phyloP scores from a whole-genome alignment of 2,888 invertebrate species.

The Dynastes tityus region DNA sequence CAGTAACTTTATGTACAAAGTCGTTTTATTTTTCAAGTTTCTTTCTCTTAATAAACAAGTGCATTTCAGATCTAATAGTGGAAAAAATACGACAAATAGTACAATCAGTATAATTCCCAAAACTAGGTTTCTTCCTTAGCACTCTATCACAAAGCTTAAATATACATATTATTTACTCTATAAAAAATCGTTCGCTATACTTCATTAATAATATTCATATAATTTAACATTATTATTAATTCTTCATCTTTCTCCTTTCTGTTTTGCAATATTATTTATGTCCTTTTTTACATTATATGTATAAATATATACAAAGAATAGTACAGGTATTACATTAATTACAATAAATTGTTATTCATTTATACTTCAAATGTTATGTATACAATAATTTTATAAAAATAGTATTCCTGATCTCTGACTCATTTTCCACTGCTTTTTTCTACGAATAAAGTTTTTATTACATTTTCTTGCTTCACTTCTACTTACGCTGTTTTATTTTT shows the following conservation, averaged over 20 bases:
- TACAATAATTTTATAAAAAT: constrained; percentile 39
- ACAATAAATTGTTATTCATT: constrained; percentile 5
- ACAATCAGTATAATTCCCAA: constrained; percentile 48
- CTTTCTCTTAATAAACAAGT: constrained; percentile 33
- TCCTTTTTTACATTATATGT: neutral
- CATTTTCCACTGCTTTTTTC: neutral
- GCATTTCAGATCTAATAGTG: constrained; percentile 49
- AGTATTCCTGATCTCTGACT: constrained; percentile 23
- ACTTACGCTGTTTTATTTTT: neutral
- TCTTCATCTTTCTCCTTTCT: neutral
- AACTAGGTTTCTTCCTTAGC: constrained; percentile 44
- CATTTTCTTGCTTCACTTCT: neutral
- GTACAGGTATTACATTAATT: constrained; percentile 14
- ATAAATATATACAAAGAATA: constrained; percentile 29
- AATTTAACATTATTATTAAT: constrained; percentile 19
- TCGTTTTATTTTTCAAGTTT: constrained; percentile 27
- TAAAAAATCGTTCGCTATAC: constrained; percentile 45
- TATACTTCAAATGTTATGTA: constrained; percentile 18
- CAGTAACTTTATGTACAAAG: constrained; percentile 32
- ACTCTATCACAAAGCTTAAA: constrained; percentile 51
- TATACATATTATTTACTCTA: constrained; percentile 35
- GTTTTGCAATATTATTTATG: neutral
- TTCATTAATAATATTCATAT: constrained; percentile 13
- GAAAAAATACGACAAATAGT: constrained; percentile 45
- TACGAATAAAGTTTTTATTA: constrained; percentile 21